Base-by-base conservation (phyloP, 2,113 vertebrate genomes). In the Otocyon megalotis region DNA sequence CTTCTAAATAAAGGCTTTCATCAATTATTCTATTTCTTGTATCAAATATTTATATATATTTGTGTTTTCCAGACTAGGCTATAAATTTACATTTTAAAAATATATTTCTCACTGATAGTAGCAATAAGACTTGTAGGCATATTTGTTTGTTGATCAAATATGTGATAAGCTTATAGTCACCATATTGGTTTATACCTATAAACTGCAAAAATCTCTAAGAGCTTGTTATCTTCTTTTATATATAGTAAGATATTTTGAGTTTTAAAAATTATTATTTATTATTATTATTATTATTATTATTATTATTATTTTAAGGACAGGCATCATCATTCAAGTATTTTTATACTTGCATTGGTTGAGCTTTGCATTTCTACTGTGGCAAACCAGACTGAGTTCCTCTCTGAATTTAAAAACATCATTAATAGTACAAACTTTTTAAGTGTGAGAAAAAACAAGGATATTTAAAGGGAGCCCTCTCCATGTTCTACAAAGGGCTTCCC, bases 401-500 rank as follows among this genome's bases (percentile, higher is more conserved):
- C 9, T 43, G 65, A 48, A 85, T 63, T 84, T 32, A 50, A 94
- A 50, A 13, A 77, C 83, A n/a, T 32, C 12, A 88, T 4, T 81
- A 76, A 50, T 30, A 37, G 9, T 16, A 22, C 32, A 9, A 65
- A 62, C 82, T 60, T 58, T 88, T 60, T 86, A 67, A 56, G 17
- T 37, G 35, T 35, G 79, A 94, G 56, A 77, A 28, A 37, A 54
- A 79, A 95, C n/a, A 43, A 22, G 9, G 26, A 54, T 53, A 88
- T 58, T 96, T 69, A 71, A 90, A 95, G 69, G 0, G 5, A 90
- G 54, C 17, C 24, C 37, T 92, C 17, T 76, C 48, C 54, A 92
- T 92, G 24, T 87, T 80, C n/a, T 85, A 96, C 65, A 95, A 96
- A 97, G 88, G 96, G 37, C 43, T 95, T 98, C 54, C 85, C 88